Conservation (phyloP, 1,140 invertebrate genomes). For the Meloidogyne floridensis region DNA sequence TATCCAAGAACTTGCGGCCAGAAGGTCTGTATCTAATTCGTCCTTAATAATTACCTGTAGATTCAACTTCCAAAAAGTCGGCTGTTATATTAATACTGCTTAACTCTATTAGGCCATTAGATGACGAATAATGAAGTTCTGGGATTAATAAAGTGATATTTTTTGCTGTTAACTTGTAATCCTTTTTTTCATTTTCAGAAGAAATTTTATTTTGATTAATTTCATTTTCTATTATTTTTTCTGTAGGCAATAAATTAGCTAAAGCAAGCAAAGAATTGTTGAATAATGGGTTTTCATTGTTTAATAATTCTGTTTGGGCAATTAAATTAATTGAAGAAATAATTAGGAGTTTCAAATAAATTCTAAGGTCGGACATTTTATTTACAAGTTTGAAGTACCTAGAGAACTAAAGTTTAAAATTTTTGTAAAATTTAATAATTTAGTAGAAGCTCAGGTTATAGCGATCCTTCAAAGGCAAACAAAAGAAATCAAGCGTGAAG, state of each 20-base stretch:
- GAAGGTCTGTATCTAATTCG: no score
- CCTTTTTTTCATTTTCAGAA: neutral
- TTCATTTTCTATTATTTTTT: neutral
- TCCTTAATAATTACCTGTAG: neutral
- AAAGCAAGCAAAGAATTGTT: neutral
- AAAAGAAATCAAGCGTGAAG: no score
- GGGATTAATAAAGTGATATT: conserved; percentile 35
- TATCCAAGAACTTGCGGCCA: no score
- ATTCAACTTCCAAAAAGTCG: conserved; percentile 30
- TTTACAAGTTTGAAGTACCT: no score
- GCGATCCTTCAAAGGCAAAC: no score
- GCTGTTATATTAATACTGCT: conserved; percentile 31
- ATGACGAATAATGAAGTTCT: conserved; percentile 25
- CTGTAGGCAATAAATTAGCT: neutral
- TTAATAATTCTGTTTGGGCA: neutral
- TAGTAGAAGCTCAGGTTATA: no score
- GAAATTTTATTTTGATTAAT: no score
- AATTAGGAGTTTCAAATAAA: neutral
- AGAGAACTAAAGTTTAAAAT: no score
- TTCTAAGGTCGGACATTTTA: neutral
- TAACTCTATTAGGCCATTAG: conserved; percentile 23
- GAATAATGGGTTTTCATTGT: conserved; percentile 6
- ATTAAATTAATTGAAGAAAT: neutral
- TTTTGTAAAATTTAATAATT: no score
- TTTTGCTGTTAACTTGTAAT: conserved; percentile 14